These are phyloP conservation scores for Pristionchus arcanus DNA, from an alignment of 2,888 invertebrate species.

Conservation along the genomic window DNA sequence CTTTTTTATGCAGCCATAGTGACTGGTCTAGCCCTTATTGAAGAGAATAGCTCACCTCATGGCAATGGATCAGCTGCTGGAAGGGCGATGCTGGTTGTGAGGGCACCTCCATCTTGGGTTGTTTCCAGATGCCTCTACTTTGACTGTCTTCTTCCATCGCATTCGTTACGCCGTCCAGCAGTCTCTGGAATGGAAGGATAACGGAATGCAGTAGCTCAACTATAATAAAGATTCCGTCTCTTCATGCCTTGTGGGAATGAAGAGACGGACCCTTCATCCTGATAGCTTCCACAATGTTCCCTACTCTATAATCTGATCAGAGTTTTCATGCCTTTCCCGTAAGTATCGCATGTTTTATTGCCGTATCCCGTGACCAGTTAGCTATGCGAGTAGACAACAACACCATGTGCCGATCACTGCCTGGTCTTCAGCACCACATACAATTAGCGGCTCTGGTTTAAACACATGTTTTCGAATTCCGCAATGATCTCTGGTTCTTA, in stretches of 20 bases:
- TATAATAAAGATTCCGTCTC: background rate
- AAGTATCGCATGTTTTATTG: no score
- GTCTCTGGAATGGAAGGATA: background rate
- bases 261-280: background rate
- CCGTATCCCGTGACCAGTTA: no score
- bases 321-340: no score
- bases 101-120: background rate
- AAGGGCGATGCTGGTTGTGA: conserved; percentile 15
- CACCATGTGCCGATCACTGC: background rate
- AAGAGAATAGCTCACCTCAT: background rate
- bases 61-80: background rate
- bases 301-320: no score
- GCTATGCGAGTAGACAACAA: background rate
- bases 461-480: no score
- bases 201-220: no score
- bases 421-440: no score
- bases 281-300: no score
- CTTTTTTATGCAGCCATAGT: no score
- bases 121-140: background rate
- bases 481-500: no score
- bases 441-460: background rate
- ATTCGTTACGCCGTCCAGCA: conserved; percentile 8
- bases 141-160: background rate
- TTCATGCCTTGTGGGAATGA: no score
- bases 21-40: no score